Evolutionary conservation across 2,113 vertebrate species (phyloP).

Genomic region (Hippocampus guttulatus): DNA sequence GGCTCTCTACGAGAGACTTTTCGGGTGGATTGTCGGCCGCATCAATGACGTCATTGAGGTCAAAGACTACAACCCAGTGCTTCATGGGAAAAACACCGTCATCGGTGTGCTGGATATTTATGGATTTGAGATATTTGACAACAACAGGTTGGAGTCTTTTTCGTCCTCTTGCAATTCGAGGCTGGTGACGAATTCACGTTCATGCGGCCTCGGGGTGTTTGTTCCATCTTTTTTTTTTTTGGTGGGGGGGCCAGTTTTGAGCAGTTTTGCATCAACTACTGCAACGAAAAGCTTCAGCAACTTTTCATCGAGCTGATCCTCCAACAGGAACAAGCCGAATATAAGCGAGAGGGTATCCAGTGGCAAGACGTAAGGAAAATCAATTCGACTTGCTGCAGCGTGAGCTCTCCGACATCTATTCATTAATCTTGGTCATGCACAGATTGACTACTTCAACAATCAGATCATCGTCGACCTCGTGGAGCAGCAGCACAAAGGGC

Average conservation of each 20-base stretch:
- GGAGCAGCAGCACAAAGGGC: constrained; percentile 82
- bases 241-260: constrained; percentile 75
- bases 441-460: constrained; percentile 93
- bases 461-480: constrained; percentile 90
- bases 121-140: constrained; percentile 91
- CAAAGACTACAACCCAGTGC: constrained; percentile 77
- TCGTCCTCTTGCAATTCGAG: background rate
- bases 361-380: constrained; percentile 80
- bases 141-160: constrained; percentile 80
- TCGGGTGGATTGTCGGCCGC: constrained; percentile 85
- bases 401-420: too few relatives aligned
- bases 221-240: background rate
- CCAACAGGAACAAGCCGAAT: constrained; percentile 86
- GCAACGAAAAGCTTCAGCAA: constrained; percentile 91
- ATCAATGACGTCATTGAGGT: constrained; percentile 84
- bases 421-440: background rate
- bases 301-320: constrained; percentile 91
- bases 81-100: constrained; percentile 89
- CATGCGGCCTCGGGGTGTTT: constrained; percentile 10
- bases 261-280: constrained; percentile 92
- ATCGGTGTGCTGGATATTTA: constrained; percentile 94
- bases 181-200: background rate
- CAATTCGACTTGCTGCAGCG: background rate
- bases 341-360: constrained; percentile 82
- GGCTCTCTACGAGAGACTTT: constrained; percentile 91